phyloP scores from a whole-genome alignment of 2,113 vertebrate genomes.

The Pseudorectes ferrugineus region DNA sequence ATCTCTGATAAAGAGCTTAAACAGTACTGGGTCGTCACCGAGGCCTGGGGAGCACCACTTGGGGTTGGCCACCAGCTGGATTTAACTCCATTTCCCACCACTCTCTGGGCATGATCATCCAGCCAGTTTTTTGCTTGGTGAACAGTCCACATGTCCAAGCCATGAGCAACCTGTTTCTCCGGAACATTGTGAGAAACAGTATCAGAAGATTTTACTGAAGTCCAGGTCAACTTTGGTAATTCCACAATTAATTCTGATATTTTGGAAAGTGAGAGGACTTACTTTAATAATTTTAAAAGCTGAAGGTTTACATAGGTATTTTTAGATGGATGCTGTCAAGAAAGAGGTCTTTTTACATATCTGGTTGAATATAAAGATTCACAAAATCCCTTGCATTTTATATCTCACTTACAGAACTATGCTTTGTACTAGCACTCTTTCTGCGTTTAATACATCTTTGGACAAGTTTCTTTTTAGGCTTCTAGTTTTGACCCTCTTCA shows the following conservation, averaged over 20 bases:
- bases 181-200: fast-evolving
- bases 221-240: neutral
- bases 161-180: neutral
- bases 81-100: neutral
- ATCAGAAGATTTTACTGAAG: neutral
- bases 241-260: neutral
- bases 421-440: neutral
- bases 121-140: neutral
- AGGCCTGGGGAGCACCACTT: neutral
- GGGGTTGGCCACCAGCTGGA: fast-evolving
- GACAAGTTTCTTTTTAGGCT: neutral
- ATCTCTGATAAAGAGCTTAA: fast-evolving
- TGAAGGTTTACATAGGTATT: neutral
- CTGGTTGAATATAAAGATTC: neutral
- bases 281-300: neutral
- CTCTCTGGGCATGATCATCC: neutral
- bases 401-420: neutral
- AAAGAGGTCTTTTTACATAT: neutral
- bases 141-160: fast-evolving
- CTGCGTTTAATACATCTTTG: neutral
- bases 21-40: fast-evolving
- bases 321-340: neutral
- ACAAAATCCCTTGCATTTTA: neutral
- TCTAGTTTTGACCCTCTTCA: neutral
- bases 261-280: neutral